Evolutionary conservation across 2,888 invertebrate species (phyloP).

Genomic region (Diadegma fenestrale): DNA sequence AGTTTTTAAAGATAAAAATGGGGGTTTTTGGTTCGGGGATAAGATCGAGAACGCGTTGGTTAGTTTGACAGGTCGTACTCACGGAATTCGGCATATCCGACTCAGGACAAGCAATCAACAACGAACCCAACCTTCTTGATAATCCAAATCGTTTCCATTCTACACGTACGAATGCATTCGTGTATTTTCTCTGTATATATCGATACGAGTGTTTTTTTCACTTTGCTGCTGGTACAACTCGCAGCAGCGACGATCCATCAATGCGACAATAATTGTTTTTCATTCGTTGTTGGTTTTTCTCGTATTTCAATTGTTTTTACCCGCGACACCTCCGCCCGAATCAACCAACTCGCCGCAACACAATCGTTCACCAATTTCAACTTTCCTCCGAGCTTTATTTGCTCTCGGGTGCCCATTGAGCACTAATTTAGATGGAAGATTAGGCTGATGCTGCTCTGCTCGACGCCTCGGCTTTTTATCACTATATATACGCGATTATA

Average conservation of each 20-base stretch:
- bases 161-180: conserved; percentile 21
- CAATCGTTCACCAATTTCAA: conserved; percentile 36
- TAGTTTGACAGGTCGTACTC: conserved; percentile 46
- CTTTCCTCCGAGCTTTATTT: conserved; percentile 28
- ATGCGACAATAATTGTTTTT: conserved; percentile 8
- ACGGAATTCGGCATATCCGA: conserved; percentile 81
- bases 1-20: no score
- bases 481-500: background rate
- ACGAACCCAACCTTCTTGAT: conserved; percentile 57
- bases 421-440: conserved; percentile 53
- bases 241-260: conserved; percentile 39
- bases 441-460: conserved; percentile 17
- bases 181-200: conserved; percentile 23
- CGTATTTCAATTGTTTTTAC: background rate
- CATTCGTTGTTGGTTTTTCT: background rate
- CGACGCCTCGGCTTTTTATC: background rate
- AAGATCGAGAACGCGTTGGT: background rate
- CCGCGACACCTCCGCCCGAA: conserved; percentile 3
- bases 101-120: conserved; percentile 71
- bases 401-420: conserved; percentile 61
- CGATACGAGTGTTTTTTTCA: conserved; percentile 23
- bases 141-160: conserved; percentile 46
- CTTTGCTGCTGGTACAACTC: conserved; percentile 43
- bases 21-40: no score
- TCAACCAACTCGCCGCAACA: conserved; percentile 20